These are phyloP conservation scores for Antennarius maculatus DNA, from an alignment of 2,797 vertebrate species.

Conservation along the genomic window DNA sequence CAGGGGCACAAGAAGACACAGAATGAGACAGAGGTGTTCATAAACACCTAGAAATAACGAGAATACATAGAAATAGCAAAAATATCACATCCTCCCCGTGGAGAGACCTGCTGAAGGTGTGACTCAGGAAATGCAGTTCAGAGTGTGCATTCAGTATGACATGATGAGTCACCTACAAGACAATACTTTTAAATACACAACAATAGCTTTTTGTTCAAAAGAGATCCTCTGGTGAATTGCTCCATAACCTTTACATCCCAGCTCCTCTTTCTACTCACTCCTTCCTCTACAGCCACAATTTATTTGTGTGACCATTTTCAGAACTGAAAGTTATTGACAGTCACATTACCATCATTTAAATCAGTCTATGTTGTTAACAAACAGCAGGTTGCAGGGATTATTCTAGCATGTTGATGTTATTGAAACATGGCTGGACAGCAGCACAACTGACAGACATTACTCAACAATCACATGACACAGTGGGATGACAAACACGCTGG, in stretches of 20 bases:
- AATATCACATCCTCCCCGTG: constrained; percentile 57
- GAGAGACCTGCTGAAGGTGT: constrained; percentile 24
- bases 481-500: constrained; percentile 76
- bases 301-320: constrained; percentile 16
- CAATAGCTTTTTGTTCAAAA: neutral
- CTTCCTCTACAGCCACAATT: neutral
- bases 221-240: neutral
- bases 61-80: constrained; percentile 67
- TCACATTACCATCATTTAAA: constrained; percentile 21
- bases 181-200: constrained; percentile 7
- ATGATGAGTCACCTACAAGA: constrained; percentile 29
- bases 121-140: constrained; percentile 21
- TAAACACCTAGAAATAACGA: constrained; percentile 56
- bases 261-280: constrained; percentile 3
- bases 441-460: constrained; percentile 70
- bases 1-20: constrained; percentile 25
- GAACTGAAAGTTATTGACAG: constrained; percentile 1
- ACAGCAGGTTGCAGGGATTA: constrained; percentile 19
- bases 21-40: constrained; percentile 59
- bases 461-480: constrained; percentile 75
- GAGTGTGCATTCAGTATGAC: constrained; percentile 2
- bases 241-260: neutral
- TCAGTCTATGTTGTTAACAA: constrained; percentile 21
- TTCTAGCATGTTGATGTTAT: constrained; percentile 48
- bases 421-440: constrained; percentile 46